Conservation (phyloP, 2,888 invertebrate species). For the Steinernema hermaphroditum region DNA sequence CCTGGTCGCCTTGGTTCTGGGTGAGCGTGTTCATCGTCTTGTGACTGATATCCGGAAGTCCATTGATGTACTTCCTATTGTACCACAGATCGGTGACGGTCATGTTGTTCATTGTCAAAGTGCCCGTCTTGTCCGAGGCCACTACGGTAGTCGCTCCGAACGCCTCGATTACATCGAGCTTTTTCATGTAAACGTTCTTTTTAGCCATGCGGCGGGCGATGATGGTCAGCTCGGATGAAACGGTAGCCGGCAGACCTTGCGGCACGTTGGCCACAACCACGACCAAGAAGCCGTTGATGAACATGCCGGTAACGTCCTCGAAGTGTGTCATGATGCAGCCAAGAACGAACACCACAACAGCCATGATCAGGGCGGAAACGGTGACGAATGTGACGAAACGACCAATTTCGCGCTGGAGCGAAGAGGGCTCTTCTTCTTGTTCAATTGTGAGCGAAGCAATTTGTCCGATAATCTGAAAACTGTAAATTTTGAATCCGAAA, state of each 20-base stretch:
- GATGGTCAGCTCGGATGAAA: conserved; percentile 50
- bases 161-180: conserved; percentile 49
- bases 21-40: conserved; percentile 19
- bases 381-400: conserved; percentile 42
- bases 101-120: conserved; percentile 51
- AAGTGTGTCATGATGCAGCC: conserved; percentile 37
- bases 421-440: conserved; percentile 35
- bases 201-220: conserved; percentile 50
- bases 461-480: conserved; percentile 47
- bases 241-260: conserved; percentile 46
- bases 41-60: conserved; percentile 26
- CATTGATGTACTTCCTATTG: conserved; percentile 44
- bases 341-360: conserved; percentile 30
- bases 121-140: conserved; percentile 51
- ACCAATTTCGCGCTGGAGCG: conserved; percentile 45
- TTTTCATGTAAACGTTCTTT: conserved; percentile 52
- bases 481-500: background rate
- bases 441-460: conserved; percentile 47
- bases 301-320: conserved; percentile 43
- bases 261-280: conserved; percentile 38
- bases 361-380: conserved; percentile 35
- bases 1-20: background rate
- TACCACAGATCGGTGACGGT: conserved; percentile 53
- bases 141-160: conserved; percentile 50
- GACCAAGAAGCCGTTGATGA: conserved; percentile 36